phyloP scores from a whole-genome alignment of 2,888 invertebrate genomes.

The Ypsolopha scabrella region DNA sequence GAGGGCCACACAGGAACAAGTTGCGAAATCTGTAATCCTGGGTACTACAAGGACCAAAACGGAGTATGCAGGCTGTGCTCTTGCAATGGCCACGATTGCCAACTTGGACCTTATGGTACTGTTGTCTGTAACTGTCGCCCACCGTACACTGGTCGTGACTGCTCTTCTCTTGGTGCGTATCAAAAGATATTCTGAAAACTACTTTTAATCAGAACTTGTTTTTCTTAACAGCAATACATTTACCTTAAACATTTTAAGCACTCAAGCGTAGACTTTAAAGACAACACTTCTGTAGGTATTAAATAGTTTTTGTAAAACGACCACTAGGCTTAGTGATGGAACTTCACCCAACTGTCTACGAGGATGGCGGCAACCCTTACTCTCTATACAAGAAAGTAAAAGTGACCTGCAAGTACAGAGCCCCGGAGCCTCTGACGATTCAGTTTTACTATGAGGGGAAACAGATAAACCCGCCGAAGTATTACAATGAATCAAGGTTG shows the following conservation, averaged over 20 bases:
- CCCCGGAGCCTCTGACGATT: constrained; percentile 48
- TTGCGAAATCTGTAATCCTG: constrained; percentile 81
- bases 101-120: constrained; percentile 61
- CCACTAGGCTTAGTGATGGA: constrained; percentile 53
- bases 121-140: constrained; percentile 79
- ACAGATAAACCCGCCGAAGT: constrained; percentile 29
- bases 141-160: constrained; percentile 78
- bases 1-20: constrained; percentile 84
- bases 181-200: no score
- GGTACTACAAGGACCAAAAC: constrained; percentile 77
- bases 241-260: background rate
- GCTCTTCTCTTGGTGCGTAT: constrained; percentile 48
- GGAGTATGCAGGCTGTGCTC: constrained; percentile 79
- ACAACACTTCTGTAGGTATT: background rate
- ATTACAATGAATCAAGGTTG: constrained; percentile 31
- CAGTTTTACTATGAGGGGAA: constrained; percentile 40
- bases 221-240: background rate
- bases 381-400: constrained; percentile 28
- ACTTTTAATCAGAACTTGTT: no score
- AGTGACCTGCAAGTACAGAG: constrained; percentile 51
- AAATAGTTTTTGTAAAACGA: constrained; percentile 10
- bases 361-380: constrained; percentile 18
- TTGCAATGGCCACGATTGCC: constrained; percentile 82
- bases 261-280: no score
- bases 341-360: constrained; percentile 45